phyloP scores from a whole-genome alignment of 2,888 invertebrate species.

The Parnassius smintheus region DNA sequence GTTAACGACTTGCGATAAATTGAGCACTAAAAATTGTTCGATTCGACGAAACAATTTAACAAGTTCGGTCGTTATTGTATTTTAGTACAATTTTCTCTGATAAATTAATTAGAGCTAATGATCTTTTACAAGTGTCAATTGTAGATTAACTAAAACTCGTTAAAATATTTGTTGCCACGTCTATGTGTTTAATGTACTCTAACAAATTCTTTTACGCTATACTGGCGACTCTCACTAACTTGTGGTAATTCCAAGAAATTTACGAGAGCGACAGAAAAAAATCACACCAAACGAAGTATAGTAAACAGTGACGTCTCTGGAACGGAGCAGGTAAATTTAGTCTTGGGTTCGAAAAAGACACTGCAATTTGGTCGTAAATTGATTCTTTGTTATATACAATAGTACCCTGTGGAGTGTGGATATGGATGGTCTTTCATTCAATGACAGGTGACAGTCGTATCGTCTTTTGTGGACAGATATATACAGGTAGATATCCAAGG shows the following conservation, averaged over 20 bases:
- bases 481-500: conserved; percentile 1
- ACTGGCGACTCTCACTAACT: neutral
- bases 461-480: conserved; percentile 14
- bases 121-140: neutral
- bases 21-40: conserved; percentile 11
- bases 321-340: conserved; percentile 22
- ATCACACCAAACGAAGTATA: conserved; percentile 7
- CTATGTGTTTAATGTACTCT: neutral
- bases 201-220: neutral
- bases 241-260: conserved; percentile 10
- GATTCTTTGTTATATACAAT: conserved; percentile 20
- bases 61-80: conserved; percentile 17
- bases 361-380: conserved; percentile 19
- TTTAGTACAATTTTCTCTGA: conserved; percentile 9
- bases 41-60: conserved; percentile 14
- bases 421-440: conserved; percentile 8
- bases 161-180: neutral
- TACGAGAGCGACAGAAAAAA: conserved; percentile 2
- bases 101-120: conserved; percentile 21
- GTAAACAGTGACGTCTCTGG: conserved; percentile 15
- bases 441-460: conserved; percentile 20
- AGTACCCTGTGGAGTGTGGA: conserved; percentile 11
- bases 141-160: neutral
- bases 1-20: conserved; percentile 17
- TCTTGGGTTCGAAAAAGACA: conserved; percentile 10